Evolutionary conservation across 2,888 invertebrate species (phyloP).

Genomic region (Tricholauxania praeusta): DNA sequence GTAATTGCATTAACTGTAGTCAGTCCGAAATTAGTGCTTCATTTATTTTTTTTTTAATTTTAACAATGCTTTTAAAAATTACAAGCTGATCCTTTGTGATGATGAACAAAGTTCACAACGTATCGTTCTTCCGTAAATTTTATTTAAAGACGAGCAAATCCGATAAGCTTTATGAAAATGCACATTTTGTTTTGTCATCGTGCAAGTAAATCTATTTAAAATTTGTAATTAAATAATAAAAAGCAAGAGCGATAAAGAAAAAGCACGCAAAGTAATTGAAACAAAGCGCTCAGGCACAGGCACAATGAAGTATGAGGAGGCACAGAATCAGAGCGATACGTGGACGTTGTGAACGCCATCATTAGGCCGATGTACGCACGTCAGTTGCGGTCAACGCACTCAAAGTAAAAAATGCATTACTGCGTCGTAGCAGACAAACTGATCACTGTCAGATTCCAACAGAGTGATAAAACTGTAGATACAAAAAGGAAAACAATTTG

Average conservation of each 20-base stretch:
- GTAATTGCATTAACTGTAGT: too few relatives aligned
- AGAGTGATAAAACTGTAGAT: not conserved
- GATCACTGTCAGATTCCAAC: slow-evolving; percentile 4
- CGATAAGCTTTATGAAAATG: not conserved
- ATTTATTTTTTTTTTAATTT: too few relatives aligned
- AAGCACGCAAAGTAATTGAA: slow-evolving; percentile 13
- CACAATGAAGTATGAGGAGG: too few relatives aligned
- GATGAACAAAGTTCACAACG: too few relatives aligned
- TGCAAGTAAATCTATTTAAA: slow-evolving; percentile 14
- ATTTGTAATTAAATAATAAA: slow-evolving; percentile 11
- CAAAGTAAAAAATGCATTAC: slow-evolving; percentile 7
- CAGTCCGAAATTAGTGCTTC: too few relatives aligned
- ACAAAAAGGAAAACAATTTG: not conserved
- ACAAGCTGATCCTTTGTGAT: too few relatives aligned
- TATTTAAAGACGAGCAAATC: not conserved
- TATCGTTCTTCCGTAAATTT: not conserved
- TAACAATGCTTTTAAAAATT: too few relatives aligned
- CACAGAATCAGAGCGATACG: too few relatives aligned
- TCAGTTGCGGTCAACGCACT: slow-evolving; percentile 3
- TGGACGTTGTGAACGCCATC: too few relatives aligned
- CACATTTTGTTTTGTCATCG: not conserved
- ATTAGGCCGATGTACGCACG: not conserved
- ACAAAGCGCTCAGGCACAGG: not conserved
- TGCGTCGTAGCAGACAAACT: slow-evolving; percentile 4
- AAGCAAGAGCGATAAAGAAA: not conserved